A percentile compares a stretch with the other conserved stretches of the same genome.
Evolutionary conservation across 2,888 invertebrate species (phyloP).

Genomic region (Heliconius erato): DNA sequence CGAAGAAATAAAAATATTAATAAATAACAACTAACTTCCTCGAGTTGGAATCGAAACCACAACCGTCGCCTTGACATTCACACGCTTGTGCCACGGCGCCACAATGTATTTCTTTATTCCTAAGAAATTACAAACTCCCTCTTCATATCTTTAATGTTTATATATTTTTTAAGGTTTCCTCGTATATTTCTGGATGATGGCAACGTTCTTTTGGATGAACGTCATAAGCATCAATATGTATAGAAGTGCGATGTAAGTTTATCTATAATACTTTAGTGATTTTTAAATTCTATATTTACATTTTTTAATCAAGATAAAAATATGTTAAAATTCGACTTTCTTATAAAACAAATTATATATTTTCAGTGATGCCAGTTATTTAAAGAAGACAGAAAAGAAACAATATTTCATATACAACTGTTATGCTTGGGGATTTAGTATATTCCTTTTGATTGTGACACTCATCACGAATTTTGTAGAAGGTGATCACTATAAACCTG

Average conservation of each 20-base stretch:
- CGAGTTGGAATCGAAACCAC: too few species aligned
- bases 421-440: constrained; percentile 87
- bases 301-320: background rate
- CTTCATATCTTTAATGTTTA: background rate
- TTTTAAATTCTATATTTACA: background rate
- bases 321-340: background rate
- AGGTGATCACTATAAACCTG: constrained; percentile 85
- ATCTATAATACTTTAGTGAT: constrained; percentile 51
- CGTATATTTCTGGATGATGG: constrained; percentile 87
- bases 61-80: too few species aligned
- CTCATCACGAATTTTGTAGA: constrained; percentile 84
- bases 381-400: constrained; percentile 79
- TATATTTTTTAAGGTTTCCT: constrained; percentile 78
- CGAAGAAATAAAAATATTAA: too few species aligned
- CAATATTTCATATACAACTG: constrained; percentile 85
- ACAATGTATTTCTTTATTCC: too few species aligned
- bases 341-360: constrained; percentile 41
- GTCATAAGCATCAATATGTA: constrained; percentile 89
- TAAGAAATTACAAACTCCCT: too few species aligned
- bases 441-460: constrained; percentile 80
- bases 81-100: too few species aligned
- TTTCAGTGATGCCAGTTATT: constrained; percentile 69
- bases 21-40: too few species aligned
- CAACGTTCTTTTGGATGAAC: constrained; percentile 91
- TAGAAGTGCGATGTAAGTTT: constrained; percentile 87